A percentile compares a stretch with the other conserved stretches of the same genome.
These are phyloP conservation scores for Triplophysa yarkandensis DNA, from an alignment of 2,797 vertebrate species.

Conservation along the genomic window DNA sequence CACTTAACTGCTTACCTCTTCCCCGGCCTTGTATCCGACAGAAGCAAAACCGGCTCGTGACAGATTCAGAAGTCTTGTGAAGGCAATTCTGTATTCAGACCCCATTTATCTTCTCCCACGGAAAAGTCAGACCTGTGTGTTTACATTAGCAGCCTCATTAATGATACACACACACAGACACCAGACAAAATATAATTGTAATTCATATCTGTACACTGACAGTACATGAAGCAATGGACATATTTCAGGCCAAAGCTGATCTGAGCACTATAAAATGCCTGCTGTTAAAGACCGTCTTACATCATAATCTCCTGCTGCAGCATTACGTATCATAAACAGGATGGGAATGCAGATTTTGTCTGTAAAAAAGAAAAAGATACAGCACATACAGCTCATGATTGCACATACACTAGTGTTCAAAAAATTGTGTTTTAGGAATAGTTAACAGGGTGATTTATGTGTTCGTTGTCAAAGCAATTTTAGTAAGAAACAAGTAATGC, in stretches of 20 bases:
- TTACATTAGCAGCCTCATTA: constrained; percentile 25
- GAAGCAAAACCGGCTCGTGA: constrained; percentile 18
- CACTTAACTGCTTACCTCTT: constrained; percentile 15
- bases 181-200: constrained; percentile 10
- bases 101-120: constrained; percentile 11
- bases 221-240: constrained; percentile 10
- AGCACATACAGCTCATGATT: neutral
- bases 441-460: neutral
- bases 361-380: constrained; percentile 4
- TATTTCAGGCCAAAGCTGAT: constrained; percentile 12
- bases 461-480: neutral
- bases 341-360: constrained; percentile 16
- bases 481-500: constrained; percentile 2
- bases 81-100: constrained; percentile 28
- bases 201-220: constrained; percentile 22
- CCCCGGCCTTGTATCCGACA: constrained; percentile 30
- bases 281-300: constrained; percentile 7
- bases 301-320: constrained; percentile 43
- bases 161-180: constrained; percentile 8
- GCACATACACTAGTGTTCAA: neutral
- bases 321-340: constrained; percentile 36
- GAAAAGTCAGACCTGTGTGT: constrained; percentile 28
- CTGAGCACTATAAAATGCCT: constrained; percentile 29
- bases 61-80: neutral
- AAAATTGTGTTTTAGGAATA: neutral